Conservation (phyloP, 2,797 vertebrate genomes). For the Aselliscus stoliczkanus region DNA sequence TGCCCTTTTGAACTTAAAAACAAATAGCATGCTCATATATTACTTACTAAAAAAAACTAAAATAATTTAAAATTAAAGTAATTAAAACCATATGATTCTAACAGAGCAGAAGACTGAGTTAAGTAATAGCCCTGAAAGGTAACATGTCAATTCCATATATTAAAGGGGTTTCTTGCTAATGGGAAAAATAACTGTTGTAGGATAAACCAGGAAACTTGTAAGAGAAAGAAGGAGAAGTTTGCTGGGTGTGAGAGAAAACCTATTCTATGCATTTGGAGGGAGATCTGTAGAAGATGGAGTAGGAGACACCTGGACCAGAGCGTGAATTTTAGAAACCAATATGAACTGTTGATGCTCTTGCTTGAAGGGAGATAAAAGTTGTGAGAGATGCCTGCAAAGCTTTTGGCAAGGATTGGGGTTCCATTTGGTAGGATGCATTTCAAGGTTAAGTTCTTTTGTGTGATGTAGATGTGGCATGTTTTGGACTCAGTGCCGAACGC, state of each 20-base stretch:
- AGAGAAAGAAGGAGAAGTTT: neutral
- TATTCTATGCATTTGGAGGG: neutral
- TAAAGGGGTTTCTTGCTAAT: neutral
- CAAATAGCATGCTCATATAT: neutral
- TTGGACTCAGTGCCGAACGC: constrained; percentile 38
- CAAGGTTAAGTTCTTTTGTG: constrained; percentile 56
- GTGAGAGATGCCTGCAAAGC: constrained; percentile 56
- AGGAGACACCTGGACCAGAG: neutral
- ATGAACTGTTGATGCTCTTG: neutral
- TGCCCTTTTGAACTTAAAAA: neutral
- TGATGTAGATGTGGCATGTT: constrained; percentile 58
- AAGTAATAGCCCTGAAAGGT: neutral
- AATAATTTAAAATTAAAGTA: neutral
- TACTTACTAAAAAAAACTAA: neutral
- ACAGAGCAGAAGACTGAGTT: neutral
- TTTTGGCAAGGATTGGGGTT: constrained; percentile 48
- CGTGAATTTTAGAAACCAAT: neutral
- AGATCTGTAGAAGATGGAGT: neutral
- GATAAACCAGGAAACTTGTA: neutral
- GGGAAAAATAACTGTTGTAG: neutral
- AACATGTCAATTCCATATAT: neutral
- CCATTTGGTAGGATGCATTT: constrained; percentile 54
- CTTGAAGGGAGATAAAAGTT: constrained; percentile 36
- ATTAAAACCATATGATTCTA: neutral
- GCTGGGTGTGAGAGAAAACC: neutral